Evolutionary conservation across 1,140 invertebrate genomes (phyloP).

Genomic region (Drosophila cardini): DNA sequence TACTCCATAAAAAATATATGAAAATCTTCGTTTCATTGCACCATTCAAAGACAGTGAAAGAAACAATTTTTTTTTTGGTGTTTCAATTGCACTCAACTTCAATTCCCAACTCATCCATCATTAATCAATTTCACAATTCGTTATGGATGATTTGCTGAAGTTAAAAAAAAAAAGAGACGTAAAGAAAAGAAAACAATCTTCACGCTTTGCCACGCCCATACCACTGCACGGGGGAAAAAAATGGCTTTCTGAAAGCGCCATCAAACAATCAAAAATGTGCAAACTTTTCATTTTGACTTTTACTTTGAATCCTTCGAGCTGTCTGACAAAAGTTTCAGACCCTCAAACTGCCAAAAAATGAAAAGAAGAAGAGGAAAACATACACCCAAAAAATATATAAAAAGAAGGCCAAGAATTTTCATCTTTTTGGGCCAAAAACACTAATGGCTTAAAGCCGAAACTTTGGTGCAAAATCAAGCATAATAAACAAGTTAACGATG

Average conservation of each 20-base stretch:
- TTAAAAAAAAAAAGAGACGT: constrained; percentile 2
- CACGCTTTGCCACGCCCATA: constrained; percentile 29
- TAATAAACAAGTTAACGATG: constrained; percentile 37
- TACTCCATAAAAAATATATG: background rate
- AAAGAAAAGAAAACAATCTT: constrained; percentile 40
- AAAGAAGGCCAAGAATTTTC: constrained; percentile 10
- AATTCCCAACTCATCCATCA: constrained; percentile 37
- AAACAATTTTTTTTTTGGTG: constrained; percentile 1
- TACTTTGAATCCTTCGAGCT: constrained; percentile 38
- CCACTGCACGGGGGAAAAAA: too few relatives aligned
- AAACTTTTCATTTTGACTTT: constrained; percentile 49
- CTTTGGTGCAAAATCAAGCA: constrained; percentile 20
- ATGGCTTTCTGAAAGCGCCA: constrained; percentile 14
- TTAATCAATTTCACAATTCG: constrained; percentile 52
- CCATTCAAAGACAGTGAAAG: constrained; percentile 4
- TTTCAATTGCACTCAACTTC: constrained; percentile 23
- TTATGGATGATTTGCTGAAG: constrained; percentile 50
- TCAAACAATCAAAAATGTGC: constrained; percentile 49
- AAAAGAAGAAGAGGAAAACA: background rate
- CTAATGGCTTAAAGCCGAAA: constrained; percentile 34
- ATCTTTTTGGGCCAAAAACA: constrained; percentile 27
- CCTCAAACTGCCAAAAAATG: constrained; percentile 6
- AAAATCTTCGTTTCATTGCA: background rate
- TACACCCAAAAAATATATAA: too few relatives aligned
- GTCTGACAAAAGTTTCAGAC: constrained; percentile 22